Percentiles rank a stretch among this genome's conserved stretches.
Conservation (phyloP, 2,797 vertebrate species). For the Austrolebias charrua region DNA sequence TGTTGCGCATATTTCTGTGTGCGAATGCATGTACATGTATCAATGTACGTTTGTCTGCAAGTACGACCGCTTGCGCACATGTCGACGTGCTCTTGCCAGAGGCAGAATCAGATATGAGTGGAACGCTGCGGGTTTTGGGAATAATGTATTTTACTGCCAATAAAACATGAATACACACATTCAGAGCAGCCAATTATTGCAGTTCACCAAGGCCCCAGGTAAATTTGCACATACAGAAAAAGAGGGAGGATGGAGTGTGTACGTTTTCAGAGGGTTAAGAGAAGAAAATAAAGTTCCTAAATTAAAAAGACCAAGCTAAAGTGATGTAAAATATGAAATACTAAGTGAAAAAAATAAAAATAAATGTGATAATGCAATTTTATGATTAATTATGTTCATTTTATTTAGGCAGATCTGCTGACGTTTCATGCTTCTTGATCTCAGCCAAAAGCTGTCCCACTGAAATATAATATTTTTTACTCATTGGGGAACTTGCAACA, state of each 20-base stretch:
- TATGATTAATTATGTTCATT: neutral
- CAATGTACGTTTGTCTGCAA: constrained; percentile 9
- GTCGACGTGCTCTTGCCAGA: constrained; percentile 54
- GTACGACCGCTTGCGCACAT: constrained; percentile 10
- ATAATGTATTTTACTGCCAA: constrained; percentile 77
- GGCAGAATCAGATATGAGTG: constrained; percentile 77
- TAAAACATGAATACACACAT: constrained; percentile 81
- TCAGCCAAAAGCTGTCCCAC: neutral
- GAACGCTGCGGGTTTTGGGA: constrained; percentile 76
- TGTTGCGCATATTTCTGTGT: constrained; percentile 3
- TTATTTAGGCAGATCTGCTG: neutral
- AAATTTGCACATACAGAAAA: constrained; percentile 28
- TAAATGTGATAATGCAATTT: neutral
- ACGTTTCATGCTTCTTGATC: constrained; percentile 1
- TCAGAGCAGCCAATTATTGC: constrained; percentile 62
- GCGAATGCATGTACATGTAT: constrained; percentile 18
- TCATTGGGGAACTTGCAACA: neutral
- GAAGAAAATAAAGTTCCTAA: constrained; percentile 18
- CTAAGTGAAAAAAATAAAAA: neutral
- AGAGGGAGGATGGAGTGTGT: neutral
- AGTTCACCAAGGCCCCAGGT: constrained; percentile 50
- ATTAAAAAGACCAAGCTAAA: neutral
- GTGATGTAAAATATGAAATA: neutral
- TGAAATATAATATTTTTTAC: neutral
- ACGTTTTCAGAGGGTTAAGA: constrained; percentile 21